Evolutionary conservation across 2,888 invertebrate genomes (phyloP), one percentile per base, ranked within the genome.

Genomic region (Pyrgus malvae): DNA sequence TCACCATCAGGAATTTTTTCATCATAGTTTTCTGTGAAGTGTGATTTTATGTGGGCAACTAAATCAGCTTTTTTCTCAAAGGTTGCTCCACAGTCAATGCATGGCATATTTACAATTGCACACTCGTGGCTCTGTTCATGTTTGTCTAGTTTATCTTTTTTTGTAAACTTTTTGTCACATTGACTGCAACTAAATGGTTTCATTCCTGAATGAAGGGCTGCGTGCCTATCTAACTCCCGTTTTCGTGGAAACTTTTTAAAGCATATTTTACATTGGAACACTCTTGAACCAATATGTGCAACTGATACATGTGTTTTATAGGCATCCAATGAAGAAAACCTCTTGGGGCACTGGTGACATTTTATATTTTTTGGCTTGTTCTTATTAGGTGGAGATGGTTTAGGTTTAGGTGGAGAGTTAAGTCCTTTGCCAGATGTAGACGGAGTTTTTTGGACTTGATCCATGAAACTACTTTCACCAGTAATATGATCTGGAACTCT

Each of bases 221-320:
- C 88, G 77, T 95, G 95, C 0, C 94, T 87, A 62, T 94, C 94
- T 7, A 94, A 76, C 75, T 95, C 95, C 35, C 94, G 88, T 76
- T 94, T 94, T 1, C 94, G 83, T 25, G 93, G 85, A 69, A 95
- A 95, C 5, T 92, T 91, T 71, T 94, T 94, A 48, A 91, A 91
- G 71, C 95, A 95, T 41, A 93, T 88, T 61, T 91, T 91, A 69
- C 95, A 95, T 56, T 90, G 90, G 69, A 93, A 93, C 0, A 91
- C 90, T 57, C 93, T 87, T n/a, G 82, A 82, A 17, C 86, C 86
- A 64, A 90, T 86, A 62, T 92, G 92, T 27, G 87, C 85, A 60
- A 91, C 75, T 16, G 88, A 84, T 37, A 91, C 89, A 79, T 92
- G 92, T 16, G 89, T 89, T 69, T 89, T 89, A 59, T 89, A 90